phyloP scores from a whole-genome alignment of 2,113 vertebrate genomes.

The Chiloscyllium plagiosum region DNA sequence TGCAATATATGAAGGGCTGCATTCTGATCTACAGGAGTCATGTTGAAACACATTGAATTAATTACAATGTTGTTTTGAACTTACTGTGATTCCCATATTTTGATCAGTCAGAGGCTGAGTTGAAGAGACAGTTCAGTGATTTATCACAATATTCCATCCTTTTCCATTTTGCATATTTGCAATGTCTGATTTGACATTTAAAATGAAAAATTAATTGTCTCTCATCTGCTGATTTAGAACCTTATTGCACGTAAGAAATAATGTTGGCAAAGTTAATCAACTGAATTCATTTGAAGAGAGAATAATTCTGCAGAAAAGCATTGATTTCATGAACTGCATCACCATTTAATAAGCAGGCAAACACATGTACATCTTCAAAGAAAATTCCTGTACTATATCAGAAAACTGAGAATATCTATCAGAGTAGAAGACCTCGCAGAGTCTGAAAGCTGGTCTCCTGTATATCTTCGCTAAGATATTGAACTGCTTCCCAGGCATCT shows the following conservation, averaged over 20 bases:
- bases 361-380: neutral
- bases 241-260: neutral
- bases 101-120: neutral
- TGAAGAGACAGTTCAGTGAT: conserved; percentile 23
- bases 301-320: neutral
- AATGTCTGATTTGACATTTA: neutral
- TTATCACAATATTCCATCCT: neutral
- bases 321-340: neutral
- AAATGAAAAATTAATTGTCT: neutral
- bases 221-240: neutral
- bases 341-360: neutral
- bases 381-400: too few species aligned
- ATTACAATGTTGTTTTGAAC: conserved; percentile 15
- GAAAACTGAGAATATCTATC: neutral
- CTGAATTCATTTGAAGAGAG: neutral
- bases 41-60: conserved; percentile 25
- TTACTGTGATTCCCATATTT: neutral
- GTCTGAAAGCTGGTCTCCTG: neutral
- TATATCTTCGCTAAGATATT: neutral
- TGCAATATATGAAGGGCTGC: conserved; percentile 43
- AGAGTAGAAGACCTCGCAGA: neutral
- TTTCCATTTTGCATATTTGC: neutral
- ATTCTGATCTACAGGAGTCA: conserved; percentile 25
- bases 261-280: neutral
- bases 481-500: neutral